phyloP scores from a whole-genome alignment of 2,888 invertebrate species.

The Copidosoma aretas region DNA sequence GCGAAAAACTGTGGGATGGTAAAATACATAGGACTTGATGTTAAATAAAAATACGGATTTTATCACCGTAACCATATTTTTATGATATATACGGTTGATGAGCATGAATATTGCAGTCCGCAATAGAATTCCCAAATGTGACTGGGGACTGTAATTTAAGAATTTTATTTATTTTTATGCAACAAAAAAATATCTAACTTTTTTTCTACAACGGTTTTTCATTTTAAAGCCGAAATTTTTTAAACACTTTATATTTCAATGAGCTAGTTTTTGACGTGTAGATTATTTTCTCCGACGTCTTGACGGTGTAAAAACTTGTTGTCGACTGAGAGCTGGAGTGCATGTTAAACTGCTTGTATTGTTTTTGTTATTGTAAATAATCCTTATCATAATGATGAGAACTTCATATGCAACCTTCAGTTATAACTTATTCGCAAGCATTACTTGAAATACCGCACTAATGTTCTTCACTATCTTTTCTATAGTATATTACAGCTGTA shows the following conservation, averaged over 20 bases:
- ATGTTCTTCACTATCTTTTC: not conserved
- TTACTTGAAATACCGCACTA: not conserved
- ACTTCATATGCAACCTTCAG: slow-evolving; percentile 43
- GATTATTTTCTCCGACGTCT: slow-evolving; percentile 11
- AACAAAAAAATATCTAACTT: not conserved
- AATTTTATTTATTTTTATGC: not conserved
- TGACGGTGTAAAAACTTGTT: slow-evolving; percentile 9
- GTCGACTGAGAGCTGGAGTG: slow-evolving; percentile 17
- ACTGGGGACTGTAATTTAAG: slow-evolving; percentile 6
- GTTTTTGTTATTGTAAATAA: slow-evolving; percentile 10
- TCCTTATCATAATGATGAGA: slow-evolving; percentile 23
- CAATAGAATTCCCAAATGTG: slow-evolving; percentile 21
- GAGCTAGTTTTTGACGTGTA: not conserved
- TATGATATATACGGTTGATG: slow-evolving; percentile 34
- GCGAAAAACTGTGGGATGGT: slow-evolving; percentile 34
- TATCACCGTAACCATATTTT: slow-evolving; percentile 34
- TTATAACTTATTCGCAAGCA: not conserved
- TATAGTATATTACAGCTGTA: not conserved
- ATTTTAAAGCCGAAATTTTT: not conserved
- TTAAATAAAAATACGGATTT: slow-evolving; percentile 38
- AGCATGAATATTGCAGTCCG: slow-evolving; percentile 33
- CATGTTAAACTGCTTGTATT: slow-evolving; percentile 18
- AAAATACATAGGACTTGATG: slow-evolving; percentile 32
- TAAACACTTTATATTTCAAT: not conserved
- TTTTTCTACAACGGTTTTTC: not conserved